phyloP scores from a whole-genome alignment of 2,797 vertebrate species.

The Pseudochirops corinnae region DNA sequence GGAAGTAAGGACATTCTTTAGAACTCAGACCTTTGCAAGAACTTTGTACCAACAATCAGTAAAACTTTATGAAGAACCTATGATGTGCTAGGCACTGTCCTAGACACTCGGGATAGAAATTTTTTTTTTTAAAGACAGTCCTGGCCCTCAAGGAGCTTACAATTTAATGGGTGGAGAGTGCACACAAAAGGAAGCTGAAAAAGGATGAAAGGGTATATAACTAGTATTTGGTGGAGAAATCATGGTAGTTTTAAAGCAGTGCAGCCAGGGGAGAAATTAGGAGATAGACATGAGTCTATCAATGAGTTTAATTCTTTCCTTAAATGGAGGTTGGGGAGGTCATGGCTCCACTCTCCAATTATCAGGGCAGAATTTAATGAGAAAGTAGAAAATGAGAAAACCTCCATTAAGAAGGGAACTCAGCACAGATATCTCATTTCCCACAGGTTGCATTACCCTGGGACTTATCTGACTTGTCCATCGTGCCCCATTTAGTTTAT shows the following conservation, averaged over 20 bases:
- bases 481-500: not conserved
- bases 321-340: not conserved
- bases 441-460: not conserved
- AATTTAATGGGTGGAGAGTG: not conserved
- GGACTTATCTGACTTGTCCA: not conserved
- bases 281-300: not conserved
- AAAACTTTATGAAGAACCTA: not conserved
- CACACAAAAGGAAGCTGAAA: not conserved
- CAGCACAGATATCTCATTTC: not conserved
- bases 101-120: not conserved
- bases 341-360: not conserved
- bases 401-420: not conserved
- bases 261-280: not conserved
- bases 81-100: not conserved
- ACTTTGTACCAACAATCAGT: not conserved
- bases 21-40: not conserved
- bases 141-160: not conserved
- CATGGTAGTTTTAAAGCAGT: not conserved
- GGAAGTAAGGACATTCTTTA: not conserved
- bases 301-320: not conserved
- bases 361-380: not conserved
- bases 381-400: not conserved
- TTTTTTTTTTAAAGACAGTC: not conserved
- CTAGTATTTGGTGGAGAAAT: not conserved
- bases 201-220: not conserved